Base-by-base conservation (phyloP, 1,140 invertebrate species). In the Apis cerana region DNA sequence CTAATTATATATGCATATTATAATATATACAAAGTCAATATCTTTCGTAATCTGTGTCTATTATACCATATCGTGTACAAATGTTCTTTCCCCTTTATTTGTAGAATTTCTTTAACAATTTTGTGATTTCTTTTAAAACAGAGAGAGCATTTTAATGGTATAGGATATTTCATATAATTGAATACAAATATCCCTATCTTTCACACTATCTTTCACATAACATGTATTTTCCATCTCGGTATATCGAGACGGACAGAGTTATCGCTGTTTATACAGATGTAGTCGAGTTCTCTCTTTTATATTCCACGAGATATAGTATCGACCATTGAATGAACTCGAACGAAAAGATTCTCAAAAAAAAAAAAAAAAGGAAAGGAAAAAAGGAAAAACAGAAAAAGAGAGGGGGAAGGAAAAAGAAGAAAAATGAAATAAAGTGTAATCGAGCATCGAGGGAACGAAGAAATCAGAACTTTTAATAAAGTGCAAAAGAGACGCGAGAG, bases 381-480 rank as follows among this genome's bases (percentile, higher is more conserved):
- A 15, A 11, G 15, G 5, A 7, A 11, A 48, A 58, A 33, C 8
- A 43, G 19, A n/a, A 1, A 4, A 2, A 13, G 15, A 8, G 23
- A 9, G 21, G 1, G 52, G 27, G 0, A 17, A 0, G 2, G 13
- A 11, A 17, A 33, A 10, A 27, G 27, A 19, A 7, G 33, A 43
- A 43, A 12, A n/a, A 13, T 12, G 12, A 50, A 19, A 62, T 23
- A 48, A 48, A 33, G 11, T 43, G 23, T 19, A 54, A 43, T 27
- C 11, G 48, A 54, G 8, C 48, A 19, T 27, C 23, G 19, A 15
- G n/a, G 27, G 19, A 56, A 50, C 43, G 21, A 4, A 21, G 27
- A 10, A 65, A 77, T 43, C 48, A 52, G 9, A 27, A 58, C 21
- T 77, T 77, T 43, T 48, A 67, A 77, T 68, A 76, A 76, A 76